Evolutionary conservation across 2,888 invertebrate genomes (phyloP).

Genomic region (Microctonus aethiopoides): DNA sequence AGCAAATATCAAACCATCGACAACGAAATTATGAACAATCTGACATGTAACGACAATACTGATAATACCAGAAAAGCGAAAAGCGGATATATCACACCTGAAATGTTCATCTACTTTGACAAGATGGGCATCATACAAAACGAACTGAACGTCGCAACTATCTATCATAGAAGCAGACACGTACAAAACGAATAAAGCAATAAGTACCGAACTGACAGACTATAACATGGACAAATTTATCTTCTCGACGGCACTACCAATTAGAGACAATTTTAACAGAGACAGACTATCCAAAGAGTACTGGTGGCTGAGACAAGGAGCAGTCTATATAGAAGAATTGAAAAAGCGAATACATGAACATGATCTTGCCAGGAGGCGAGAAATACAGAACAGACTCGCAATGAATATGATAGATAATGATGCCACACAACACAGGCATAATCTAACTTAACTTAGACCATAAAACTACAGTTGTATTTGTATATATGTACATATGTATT

Average conservation of each 20-base stretch:
- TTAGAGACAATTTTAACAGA: not conserved
- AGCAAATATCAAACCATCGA: not conserved
- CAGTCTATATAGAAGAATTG: no score
- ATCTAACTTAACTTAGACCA: no score
- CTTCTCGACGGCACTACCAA: not conserved
- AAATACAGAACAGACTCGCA: no score
- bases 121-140: conserved; percentile 13
- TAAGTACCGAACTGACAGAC: not conserved
- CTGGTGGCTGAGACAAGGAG: no score
- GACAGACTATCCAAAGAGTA: not conserved
- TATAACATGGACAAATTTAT: not conserved
- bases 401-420: no score
- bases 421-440: no score
- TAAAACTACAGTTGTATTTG: no score
- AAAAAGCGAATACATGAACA: no score
- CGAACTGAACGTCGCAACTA: conserved; percentile 3
- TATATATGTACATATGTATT: no score
- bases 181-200: conserved; percentile 24
- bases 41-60: not conserved
- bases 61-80: not conserved
- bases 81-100: conserved; percentile 13
- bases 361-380: no score
- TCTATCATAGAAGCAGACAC: conserved; percentile 26
- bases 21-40: not conserved
- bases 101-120: conserved; percentile 23